Percentiles rank a stretch among this genome's conserved stretches.
Evolutionary conservation across 1,140 invertebrate genomes (phyloP).

Genomic region (Semibalanus balanoides): DNA sequence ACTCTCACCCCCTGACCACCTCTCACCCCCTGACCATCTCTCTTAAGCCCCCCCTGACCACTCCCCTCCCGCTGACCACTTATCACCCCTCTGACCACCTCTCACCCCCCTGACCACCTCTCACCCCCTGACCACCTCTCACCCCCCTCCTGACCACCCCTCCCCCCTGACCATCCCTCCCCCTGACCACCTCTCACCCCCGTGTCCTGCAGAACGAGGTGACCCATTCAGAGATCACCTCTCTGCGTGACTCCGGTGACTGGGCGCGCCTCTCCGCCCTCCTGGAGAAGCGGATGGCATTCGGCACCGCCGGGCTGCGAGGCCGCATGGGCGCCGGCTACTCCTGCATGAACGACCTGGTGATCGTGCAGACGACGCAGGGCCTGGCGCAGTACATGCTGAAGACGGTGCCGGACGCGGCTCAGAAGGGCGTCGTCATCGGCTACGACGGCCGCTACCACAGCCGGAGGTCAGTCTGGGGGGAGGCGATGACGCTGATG

Average conservation of each 20-base stretch:
- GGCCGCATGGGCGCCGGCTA: conserved; percentile 86
- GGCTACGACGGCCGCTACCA: conserved; percentile 93
- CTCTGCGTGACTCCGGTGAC: neutral
- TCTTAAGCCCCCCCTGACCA: too few species aligned
- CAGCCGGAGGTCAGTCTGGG: conserved; percentile 53
- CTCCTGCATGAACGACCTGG: conserved; percentile 90
- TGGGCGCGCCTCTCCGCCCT: neutral
- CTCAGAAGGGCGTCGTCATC: conserved; percentile 59
- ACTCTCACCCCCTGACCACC: too few species aligned
- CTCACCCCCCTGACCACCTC: neutral
- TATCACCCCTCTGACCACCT: neutral
- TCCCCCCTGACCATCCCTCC: conserved; percentile 5
- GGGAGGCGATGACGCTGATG: too few species aligned
- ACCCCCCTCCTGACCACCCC: neutral
- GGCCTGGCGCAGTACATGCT: conserved; percentile 69
- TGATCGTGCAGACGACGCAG: conserved; percentile 91
- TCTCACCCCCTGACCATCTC: too few species aligned
- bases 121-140: conserved; percentile 8
- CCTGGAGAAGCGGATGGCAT: conserved; percentile 51
- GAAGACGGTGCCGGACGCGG: conserved; percentile 29
- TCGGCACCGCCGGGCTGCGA: conserved; percentile 81
- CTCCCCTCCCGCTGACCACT: too few species aligned
- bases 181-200: conserved; percentile 5
- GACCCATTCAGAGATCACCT: neutral
- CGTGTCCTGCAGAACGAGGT: neutral